Evolutionary conservation across 2,888 invertebrate genomes (phyloP), one percentile per base, ranked within the genome.

Genomic region (Coronaproctus castanopsis): DNA sequence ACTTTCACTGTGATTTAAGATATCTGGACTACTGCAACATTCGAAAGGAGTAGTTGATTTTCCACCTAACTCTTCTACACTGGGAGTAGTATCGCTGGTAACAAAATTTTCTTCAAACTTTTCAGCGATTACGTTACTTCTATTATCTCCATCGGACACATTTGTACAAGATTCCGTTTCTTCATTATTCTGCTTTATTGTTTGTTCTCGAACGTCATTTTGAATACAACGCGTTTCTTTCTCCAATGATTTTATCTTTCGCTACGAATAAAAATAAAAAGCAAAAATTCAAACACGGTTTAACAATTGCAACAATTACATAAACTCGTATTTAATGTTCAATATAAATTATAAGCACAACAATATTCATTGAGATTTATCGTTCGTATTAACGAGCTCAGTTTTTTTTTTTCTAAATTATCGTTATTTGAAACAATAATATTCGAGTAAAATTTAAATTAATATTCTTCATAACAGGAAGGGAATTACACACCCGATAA

Each of bases 21-120:
- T 55, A 55, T 59, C 59, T 55, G 55, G 59, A 59, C 59, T 59
- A 59, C 55, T 55, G n/a, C n/a, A n/a, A n/a, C n/a, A n/a, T 56
- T 59, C 59, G 48, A 55, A 56, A n/a, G n/a, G n/a, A 21, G 36
- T 55, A 19, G 36, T 59, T 22, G 52, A 51, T 18, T 52, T 59
- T 22, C 56, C 59, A 2, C 36, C 24, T 14, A 55, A 59, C 23
- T 56, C 59, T 48, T 59, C 52, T 20, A 53, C 52, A 14, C 59
- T 59, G 18, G 59, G 53, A 19, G 59, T 59, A n/a, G 55, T 59
- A 48, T 59, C 59, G 8, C 5, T 14, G 21, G 55, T 52, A 50
- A 51, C 22, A 1, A 54, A 24, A 51, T 55, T 54, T 22, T 58
- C 58, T n/a, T 56, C 52, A 1, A 36, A 3, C 52, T 59, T 55